Evolutionary conservation across 2,113 vertebrate species (phyloP).

Genomic region (Caloenas nicobarica): DNA sequence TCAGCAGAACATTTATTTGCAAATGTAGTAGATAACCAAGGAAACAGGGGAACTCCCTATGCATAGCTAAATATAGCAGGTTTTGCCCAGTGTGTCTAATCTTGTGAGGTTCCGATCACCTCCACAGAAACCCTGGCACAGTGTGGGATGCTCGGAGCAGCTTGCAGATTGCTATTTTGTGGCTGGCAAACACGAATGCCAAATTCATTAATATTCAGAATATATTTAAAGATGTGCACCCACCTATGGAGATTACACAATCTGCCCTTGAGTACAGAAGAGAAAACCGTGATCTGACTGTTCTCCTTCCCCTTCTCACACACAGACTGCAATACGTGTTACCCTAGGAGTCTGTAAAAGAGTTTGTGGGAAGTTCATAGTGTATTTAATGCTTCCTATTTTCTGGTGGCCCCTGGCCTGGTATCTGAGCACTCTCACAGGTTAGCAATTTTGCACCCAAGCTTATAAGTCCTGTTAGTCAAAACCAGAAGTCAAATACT

Average conservation of each 20-base stretch:
- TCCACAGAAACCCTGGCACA: background rate
- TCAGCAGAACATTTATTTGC: background rate
- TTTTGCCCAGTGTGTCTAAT: background rate
- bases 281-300: background rate
- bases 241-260: background rate
- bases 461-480: background rate
- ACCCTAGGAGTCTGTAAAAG: background rate
- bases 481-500: background rate
- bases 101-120: background rate
- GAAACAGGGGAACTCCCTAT: background rate
- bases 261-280: background rate
- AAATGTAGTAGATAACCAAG: background rate
- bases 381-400: background rate
- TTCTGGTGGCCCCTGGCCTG: background rate
- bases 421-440: background rate
- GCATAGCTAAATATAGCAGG: background rate
- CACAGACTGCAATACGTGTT: background rate
- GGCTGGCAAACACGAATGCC: background rate
- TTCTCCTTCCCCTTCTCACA: background rate
- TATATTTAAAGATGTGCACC: background rate
- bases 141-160: background rate
- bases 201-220: background rate
- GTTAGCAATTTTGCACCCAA: background rate
- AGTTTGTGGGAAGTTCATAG: background rate
- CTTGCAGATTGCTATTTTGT: background rate